Conservation (phyloP, 1,140 invertebrate species). For the Drosophila seguyi region DNA sequence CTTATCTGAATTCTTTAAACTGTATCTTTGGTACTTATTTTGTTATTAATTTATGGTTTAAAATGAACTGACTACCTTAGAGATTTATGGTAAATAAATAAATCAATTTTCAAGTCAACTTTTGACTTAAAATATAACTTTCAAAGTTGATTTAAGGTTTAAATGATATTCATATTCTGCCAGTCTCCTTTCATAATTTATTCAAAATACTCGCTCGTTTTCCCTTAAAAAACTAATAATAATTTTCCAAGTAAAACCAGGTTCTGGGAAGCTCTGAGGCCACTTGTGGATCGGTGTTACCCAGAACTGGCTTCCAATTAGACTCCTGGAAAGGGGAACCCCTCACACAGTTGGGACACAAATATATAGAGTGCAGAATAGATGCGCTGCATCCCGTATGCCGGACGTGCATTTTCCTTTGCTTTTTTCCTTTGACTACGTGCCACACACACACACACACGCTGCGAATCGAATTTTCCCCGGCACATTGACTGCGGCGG, state of each 20-base stretch:
- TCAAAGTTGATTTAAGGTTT: neutral
- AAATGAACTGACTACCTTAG: accelerated
- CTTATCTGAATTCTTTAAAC: neutral
- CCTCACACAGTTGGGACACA: neutral
- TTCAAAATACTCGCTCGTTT: neutral
- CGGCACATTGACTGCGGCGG: conserved; percentile 24
- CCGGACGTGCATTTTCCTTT: conserved; percentile 24
- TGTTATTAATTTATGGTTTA: neutral
- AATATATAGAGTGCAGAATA: neutral
- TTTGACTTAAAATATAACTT: no score
- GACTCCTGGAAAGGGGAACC: neutral
- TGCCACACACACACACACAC: conserved; percentile 30
- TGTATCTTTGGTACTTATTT: neutral
- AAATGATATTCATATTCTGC: no score
- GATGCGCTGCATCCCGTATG: conserved; percentile 19
- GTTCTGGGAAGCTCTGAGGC: neutral
- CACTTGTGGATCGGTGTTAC: conserved; percentile 2
- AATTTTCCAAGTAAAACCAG: neutral
- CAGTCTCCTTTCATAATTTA: neutral
- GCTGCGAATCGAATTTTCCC: conserved; percentile 29
- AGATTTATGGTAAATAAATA: neutral
- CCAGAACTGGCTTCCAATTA: conserved; percentile 10
- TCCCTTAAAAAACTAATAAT: no score
- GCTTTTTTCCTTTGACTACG: conserved; percentile 20
- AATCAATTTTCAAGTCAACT: neutral